Evolutionary conservation across 2,797 vertebrate species (phyloP).

Genomic region (Acrossocheilus wenchowensis): DNA sequence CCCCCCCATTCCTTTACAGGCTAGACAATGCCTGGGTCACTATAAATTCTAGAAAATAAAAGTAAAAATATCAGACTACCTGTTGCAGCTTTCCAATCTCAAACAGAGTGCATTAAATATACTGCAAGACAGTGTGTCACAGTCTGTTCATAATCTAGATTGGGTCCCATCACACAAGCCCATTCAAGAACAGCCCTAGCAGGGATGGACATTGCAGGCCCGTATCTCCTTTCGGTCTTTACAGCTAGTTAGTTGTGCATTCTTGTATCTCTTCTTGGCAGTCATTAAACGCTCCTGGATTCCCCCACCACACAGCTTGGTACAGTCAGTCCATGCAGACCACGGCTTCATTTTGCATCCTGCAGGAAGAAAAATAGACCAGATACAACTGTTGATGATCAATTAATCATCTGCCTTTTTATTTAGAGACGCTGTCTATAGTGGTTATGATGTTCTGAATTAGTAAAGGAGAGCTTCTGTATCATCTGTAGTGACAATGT

Average conservation of each 20-base stretch:
- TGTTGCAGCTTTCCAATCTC: conserved; percentile 70
- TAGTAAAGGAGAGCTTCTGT: neutral
- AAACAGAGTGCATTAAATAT: conserved; percentile 75
- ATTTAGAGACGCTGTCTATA: neutral
- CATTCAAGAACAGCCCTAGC: conserved; percentile 76
- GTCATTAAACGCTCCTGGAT: conserved; percentile 97
- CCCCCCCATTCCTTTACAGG: conserved; percentile 9
- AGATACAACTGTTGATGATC: neutral
- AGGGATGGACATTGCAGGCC: conserved; percentile 95
- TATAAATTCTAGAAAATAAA: conserved; percentile 39
- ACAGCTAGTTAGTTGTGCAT: conserved; percentile 91
- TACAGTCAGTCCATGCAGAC: conserved; percentile 96
- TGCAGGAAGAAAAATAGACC: conserved; percentile 59
- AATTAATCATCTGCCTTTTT: neutral
- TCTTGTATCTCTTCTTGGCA: conserved; percentile 94
- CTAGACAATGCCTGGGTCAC: conserved; percentile 29
- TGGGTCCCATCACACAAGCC: conserved; percentile 47
- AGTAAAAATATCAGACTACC: conserved; percentile 51
- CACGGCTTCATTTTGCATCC: conserved; percentile 96
- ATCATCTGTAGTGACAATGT: neutral
- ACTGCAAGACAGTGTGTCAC: conserved; percentile 65
- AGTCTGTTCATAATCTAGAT: conserved; percentile 52
- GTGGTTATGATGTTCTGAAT: neutral
- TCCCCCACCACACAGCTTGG: conserved; percentile 91
- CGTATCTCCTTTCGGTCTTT: conserved; percentile 98